Evolutionary conservation across 2,113 vertebrate species (phyloP).

Genomic region (zebrafish (Danio rerio)): GRCz12tu NC_133176.1:44042501-44043000

Average conservation of each 20-base stretch:
- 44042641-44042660: background rate
- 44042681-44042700: background rate
- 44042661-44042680: constrained; percentile 22
- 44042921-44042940: constrained; percentile 34
- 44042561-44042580: background rate
- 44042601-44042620: constrained; percentile 7
- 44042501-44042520: too few species aligned
- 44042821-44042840: constrained; percentile 4
- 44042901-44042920: constrained; percentile 56
- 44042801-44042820: background rate
- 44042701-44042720: background rate
- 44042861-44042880: constrained; percentile 50
- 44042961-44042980: too few species aligned
- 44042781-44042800: background rate
- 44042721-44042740: background rate
- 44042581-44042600: constrained; percentile 10
- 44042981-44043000: too few species aligned
- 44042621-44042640: background rate
- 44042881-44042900: constrained; percentile 48
- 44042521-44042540: too few species aligned
- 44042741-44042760: constrained; percentile 20
- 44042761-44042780: constrained; percentile 22
- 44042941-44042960: too few species aligned
- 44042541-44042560: background rate
- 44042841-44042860: background rate